Base-by-base conservation (phyloP, 2,888 invertebrate species). In the Lochmaea capreae region DNA sequence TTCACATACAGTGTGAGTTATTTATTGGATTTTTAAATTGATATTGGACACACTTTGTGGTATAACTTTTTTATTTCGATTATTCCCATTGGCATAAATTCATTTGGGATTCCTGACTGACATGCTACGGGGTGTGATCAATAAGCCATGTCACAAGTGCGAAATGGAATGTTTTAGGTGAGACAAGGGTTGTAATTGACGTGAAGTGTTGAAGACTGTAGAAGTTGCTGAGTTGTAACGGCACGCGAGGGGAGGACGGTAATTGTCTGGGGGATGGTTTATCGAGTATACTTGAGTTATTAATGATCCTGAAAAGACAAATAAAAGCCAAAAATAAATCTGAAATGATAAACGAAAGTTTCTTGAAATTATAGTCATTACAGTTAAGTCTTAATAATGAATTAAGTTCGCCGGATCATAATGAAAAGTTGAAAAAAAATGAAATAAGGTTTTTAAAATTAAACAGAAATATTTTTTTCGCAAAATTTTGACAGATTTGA, bases 161-260 rank as follows among this genome's bases (percentile, higher is more conserved):
- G 61, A 61, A 61, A 39, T n/a, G 39, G 16, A 33, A n/a, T 39
- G 10, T 61, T 61, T 61, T n/a, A 61, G 61, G 39, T 39, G 14
- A 67, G 67, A 67, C 57, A 42, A 67, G 57, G 59, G 67, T 67
- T 67, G 46, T 59, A 67, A 67, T 67, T 67, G 67, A 59, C 67
- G 26, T 42, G 43, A 46, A 59, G 58, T 58, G 67, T 42, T 54
- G 67, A 67, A 33, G 52, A 65, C 16, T 57, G 22, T 33, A 67
- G 54, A 67, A 59, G 43, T 49, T 67, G 67, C 67, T 67, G 67
- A 67, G 67, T 67, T 42, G 59, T 67, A 67, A 67, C 59, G 52
- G 52, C 66, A 54, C 49, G 52, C 33, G 54, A 66, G 49, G 39
- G 66, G 16, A 33, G 2, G 8, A 54, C 4, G 8, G 33, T 66